These are phyloP conservation scores for Phalacrocorax aristotelis DNA, from an alignment of 2,113 vertebrate genomes.

Conservation along the genomic window DNA sequence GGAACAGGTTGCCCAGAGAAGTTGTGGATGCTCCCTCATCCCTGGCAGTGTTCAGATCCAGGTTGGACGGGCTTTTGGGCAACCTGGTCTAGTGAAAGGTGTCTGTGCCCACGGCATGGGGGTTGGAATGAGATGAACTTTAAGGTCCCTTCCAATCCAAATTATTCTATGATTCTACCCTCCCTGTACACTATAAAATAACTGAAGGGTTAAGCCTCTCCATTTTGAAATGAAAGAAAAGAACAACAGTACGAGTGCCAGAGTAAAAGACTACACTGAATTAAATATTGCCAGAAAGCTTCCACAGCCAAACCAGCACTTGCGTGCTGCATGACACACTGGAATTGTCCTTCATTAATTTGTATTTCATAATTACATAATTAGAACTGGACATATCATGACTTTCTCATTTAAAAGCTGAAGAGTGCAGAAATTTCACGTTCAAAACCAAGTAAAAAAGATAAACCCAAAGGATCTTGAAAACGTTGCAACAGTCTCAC, in stretches of 20 bases:
- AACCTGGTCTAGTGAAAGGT: too few species aligned
- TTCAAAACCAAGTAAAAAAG: not conserved
- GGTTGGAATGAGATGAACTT: too few species aligned
- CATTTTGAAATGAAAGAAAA: not conserved
- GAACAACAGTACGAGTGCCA: not conserved
- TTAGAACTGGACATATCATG: not conserved
- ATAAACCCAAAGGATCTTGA: not conserved
- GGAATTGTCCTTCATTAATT: not conserved
- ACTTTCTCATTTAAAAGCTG: not conserved
- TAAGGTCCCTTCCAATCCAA: too few species aligned
- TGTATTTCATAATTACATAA: not conserved
- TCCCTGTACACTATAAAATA: not conserved
- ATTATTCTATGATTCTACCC: not conserved
- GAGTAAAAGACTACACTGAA: not conserved
- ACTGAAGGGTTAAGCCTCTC: not conserved
- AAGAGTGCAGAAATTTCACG: not conserved
- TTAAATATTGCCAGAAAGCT: not conserved
- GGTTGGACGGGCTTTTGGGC: too few species aligned
- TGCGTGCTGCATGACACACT: not conserved
- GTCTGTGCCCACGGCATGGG: too few species aligned
- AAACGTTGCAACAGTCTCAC: not conserved
- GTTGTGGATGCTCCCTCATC: too few species aligned
- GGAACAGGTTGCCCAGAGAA: too few species aligned
- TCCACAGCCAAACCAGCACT: not conserved
- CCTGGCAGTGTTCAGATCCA: too few species aligned